Percentiles rank a stretch among this genome's conserved stretches.
Evolutionary conservation across 2,888 invertebrate genomes (phyloP).

Genomic region (Salticus scenicus): DNA sequence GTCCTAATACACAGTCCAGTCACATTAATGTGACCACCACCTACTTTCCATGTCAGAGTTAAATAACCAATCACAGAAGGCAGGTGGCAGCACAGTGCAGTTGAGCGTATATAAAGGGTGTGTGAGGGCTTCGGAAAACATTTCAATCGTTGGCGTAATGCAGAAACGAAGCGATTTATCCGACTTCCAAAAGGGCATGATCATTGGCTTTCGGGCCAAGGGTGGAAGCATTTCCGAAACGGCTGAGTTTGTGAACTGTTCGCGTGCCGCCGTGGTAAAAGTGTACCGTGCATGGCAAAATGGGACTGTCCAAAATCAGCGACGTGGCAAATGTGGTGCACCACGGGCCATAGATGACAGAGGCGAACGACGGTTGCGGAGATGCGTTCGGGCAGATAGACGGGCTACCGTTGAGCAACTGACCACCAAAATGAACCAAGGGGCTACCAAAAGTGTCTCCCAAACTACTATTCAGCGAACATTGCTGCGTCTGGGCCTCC

Average conservation of each 20-base stretch:
- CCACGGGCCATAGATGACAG: too few species aligned
- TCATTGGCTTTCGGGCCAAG: constrained; percentile 4
- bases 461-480: too few species aligned
- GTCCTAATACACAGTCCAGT: too few species aligned
- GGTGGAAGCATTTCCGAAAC: constrained; percentile 7
- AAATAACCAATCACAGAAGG: constrained; percentile 29
- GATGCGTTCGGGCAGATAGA: constrained; percentile 1
- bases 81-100: constrained; percentile 27
- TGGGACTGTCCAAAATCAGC: too few species aligned
- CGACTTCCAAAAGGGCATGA: constrained; percentile 2
- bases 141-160: constrained; percentile 14
- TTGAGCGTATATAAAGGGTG: constrained; percentile 21
- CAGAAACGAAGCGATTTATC: neutral
- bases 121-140: constrained; percentile 4
- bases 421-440: too few species aligned
- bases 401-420: constrained; percentile 2
- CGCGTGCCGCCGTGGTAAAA: neutral
- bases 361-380: neutral
- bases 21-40: too few species aligned
- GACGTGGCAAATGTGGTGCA: too few species aligned
- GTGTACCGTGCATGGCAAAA: neutral
- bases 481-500: too few species aligned
- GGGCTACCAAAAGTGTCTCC: too few species aligned
- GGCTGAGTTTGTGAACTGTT: neutral
- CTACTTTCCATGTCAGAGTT: neutral